phyloP scores from a whole-genome alignment of 2,113 vertebrate genomes.

The Pseudois nayaur region DNA sequence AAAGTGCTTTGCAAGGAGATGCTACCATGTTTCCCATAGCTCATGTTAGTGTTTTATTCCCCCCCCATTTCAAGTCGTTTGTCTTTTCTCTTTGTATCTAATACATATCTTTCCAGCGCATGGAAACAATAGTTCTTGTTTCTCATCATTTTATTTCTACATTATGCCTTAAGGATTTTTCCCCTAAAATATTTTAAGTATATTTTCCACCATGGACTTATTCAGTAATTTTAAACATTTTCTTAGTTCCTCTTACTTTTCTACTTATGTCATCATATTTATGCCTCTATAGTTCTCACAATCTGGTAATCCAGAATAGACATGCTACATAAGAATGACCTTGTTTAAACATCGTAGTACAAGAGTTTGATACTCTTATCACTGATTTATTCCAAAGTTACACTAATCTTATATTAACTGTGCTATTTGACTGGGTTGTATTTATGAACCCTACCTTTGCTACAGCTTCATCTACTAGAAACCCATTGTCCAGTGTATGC shows the following conservation, averaged over 20 bases:
- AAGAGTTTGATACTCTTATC: background rate
- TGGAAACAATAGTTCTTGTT: background rate
- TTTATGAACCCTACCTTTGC: too few species aligned
- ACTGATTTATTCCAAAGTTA: background rate
- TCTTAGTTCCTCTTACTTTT: background rate
- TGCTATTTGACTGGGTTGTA: background rate
- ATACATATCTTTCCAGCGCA: background rate
- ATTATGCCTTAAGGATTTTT: background rate
- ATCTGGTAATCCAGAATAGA: background rate
- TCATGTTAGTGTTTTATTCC: background rate
- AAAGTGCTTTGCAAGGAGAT: background rate
- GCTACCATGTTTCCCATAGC: background rate
- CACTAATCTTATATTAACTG: background rate
- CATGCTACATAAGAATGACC: background rate
- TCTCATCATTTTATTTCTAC: background rate
- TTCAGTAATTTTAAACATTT: background rate
- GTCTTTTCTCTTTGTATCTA: background rate
- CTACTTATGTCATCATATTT: background rate
- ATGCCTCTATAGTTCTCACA: background rate
- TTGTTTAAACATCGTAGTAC: background rate
- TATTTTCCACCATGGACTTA: background rate
- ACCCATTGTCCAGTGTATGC: background rate
- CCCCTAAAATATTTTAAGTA: background rate
- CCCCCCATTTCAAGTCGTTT: background rate
- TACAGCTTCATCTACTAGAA: background rate